Evolutionary conservation across 2,888 invertebrate genomes (phyloP), one percentile per base, ranked within the genome.

Genomic region (Drosophila nr. fundita): DNA sequence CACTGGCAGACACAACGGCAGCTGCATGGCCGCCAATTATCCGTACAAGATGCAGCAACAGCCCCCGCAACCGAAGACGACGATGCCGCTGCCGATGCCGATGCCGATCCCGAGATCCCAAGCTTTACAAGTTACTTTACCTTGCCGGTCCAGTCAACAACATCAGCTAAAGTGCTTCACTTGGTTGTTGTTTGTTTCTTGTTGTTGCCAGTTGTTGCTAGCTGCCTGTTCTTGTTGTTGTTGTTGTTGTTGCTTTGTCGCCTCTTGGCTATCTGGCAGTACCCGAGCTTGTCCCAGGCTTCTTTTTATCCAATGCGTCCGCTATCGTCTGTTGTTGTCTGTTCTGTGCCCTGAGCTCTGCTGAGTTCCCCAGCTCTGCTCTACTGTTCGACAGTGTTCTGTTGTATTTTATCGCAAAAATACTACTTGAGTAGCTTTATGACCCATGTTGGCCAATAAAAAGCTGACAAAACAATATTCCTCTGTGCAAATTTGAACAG

Each of bases 331-430:
- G 71, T 65, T 55, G 52, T 66, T 57, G 72, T 75, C 78, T 64
- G 68, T 64, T 67, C 73, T 62, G 52, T 66, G 66, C 45, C 63
- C 65, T 53, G 59, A 7, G 55, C 38, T 59, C 54, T 67, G 70
- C 54, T 21, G 7, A 45, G 45, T 15, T 45, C 34, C 45, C 34
- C 29, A 38, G 69, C 69, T 36, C 58, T 57, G 53, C 53, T 34
- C 61, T 55, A 53, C 55, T 71, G 65, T 67, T 66, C 34, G 64
- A 40, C 61, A 63, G 70, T 86, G 87, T 69, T 76, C 83, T 70
- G 89, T 90, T 84, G 87, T 90, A 91, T 90, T 91, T 90, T 90
- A 90, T 90, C 91, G 89, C 90, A 88, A 91, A 90, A 90, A 90
- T 90, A 90, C 89, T 90, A 90, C 89, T 91, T 86, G 89, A 90